Percentiles rank a stretch among this genome's conserved stretches.
phyloP scores from a whole-genome alignment of 2,113 vertebrate genomes.

The Vulpes ferrilata region DNA sequence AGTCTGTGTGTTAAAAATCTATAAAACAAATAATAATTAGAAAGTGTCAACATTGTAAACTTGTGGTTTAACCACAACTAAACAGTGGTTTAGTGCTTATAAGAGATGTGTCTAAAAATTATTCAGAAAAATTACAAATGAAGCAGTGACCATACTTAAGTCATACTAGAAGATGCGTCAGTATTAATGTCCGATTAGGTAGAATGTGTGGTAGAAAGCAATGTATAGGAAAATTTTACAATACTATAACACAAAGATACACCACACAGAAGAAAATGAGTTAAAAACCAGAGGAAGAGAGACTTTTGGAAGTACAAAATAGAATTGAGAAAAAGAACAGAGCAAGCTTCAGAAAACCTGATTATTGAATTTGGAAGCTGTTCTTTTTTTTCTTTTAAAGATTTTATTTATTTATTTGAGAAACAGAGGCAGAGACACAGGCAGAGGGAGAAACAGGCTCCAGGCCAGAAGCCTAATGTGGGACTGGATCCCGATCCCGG shows the following conservation, averaged over 20 bases:
- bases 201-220: background rate
- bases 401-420: no score
- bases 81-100: background rate
- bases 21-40: background rate
- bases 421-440: no score
- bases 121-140: background rate
- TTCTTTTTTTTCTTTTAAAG: no score
- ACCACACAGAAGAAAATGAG: background rate
- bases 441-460: no score
- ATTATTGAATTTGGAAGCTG: background rate
- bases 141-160: background rate
- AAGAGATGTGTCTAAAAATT: background rate
- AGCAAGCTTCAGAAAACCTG: background rate
- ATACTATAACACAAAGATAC: background rate
- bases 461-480: no score
- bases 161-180: background rate
- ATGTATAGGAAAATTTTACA: background rate
- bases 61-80: no score
- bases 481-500: no score
- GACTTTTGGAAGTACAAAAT: slow-evolving; percentile 19
- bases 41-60: background rate
- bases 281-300: background rate
- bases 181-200: background rate
- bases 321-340: background rate
- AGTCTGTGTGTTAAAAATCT: background rate